Evolutionary conservation across 2,797 vertebrate species (phyloP), one percentile per base, ranked within the genome.

Genomic region (Clarias laeviceps): DNA sequence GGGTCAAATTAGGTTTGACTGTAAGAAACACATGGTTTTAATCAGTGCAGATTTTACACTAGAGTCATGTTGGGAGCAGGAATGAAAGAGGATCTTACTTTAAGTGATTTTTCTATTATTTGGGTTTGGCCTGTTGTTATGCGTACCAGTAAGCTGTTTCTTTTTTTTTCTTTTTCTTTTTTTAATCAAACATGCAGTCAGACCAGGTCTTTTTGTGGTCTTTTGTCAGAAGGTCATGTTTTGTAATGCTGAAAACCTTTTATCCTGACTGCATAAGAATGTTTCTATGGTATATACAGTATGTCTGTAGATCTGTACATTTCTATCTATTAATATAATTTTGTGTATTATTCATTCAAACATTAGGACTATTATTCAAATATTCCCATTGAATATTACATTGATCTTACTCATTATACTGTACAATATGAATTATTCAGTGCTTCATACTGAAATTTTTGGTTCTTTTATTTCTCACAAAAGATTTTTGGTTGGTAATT

Each of bases 21-120:
- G 73, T 88, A 18, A 91, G 87, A 85, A 92, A 92, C 93, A 93
- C 93, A 91, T 94, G 93, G 89, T 92, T 93, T 88, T 91, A 91
- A 93, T 95, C 90, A 89, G 86, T 70, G 29, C 68, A 84, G 84
- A 86, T 83, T 76, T 82, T 87, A 82, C 18, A 80, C 88, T 89
- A 88, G 85, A 85, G 86, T 83, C 85, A 54, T n/a, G 84, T 88
- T 90, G 88, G 84, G 88, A 89, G 91, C 88, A 29, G 83, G 87
- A 91, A 89, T 87, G 87, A 88, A 92, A 90, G 86, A 87, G 82
- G 83, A 90, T 76, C 66, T 57, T 76, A 85, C 80, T 50, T 54
- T 70, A 88, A 87, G 88, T 88, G 81, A 87, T 91, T 86, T 89
- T 88, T 82, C 83, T 77, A 86, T 90, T 80, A 89, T 89, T 92